These are phyloP conservation scores for Dione vanillae DNA, from an alignment of 2,888 invertebrate species.

Conservation along the genomic window DNA sequence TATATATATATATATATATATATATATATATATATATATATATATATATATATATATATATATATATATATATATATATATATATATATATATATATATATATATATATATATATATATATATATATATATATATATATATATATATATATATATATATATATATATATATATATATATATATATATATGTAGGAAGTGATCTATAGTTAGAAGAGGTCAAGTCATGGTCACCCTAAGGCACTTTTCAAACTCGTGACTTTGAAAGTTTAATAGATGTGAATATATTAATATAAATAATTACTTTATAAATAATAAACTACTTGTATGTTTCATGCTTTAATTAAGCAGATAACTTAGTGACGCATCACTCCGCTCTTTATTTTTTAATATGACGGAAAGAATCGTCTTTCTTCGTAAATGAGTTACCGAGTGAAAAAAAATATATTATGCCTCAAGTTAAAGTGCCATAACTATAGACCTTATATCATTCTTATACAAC, in stretches of 20 bases:
- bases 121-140: not conserved
- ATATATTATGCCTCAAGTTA: not conserved
- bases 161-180: not conserved
- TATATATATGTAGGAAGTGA: conserved; percentile 8
- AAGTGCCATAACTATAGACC: not conserved
- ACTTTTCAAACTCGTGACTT: conserved; percentile 2
- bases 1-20: not conserved
- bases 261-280: not conserved
- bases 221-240: conserved; percentile 19
- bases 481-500: not conserved
- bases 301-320: not conserved
- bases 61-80: not conserved
- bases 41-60: not conserved
- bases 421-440: too few relatives aligned
- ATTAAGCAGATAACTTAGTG: not conserved
- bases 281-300: conserved; percentile 8
- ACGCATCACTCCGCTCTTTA: not conserved
- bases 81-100: not conserved
- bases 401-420: not conserved
- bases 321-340: not conserved
- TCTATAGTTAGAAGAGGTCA: conserved; percentile 13
- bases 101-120: not conserved
- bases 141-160: not conserved
- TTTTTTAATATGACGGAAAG: not conserved
- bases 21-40: not conserved